Percentiles rank a stretch among this genome's conserved stretches.
phyloP scores from a whole-genome alignment of 2,888 invertebrate species.

The Nasonovia ribisnigri region DNA sequence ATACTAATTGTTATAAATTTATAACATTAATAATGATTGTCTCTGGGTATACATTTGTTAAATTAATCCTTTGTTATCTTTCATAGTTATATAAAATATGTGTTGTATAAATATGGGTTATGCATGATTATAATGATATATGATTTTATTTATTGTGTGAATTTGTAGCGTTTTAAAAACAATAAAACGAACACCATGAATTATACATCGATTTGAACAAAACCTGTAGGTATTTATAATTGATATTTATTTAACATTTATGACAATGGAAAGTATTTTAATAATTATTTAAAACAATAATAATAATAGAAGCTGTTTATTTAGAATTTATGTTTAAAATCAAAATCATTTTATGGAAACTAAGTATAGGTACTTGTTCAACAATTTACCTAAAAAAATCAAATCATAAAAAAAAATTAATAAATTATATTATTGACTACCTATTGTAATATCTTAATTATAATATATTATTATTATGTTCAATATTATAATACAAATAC shows the following conservation, averaged over 20 bases:
- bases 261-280: neutral
- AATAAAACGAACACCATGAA: constrained; percentile 39
- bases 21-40: constrained; percentile 23
- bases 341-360: neutral
- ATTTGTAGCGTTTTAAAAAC: constrained; percentile 20
- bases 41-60: neutral
- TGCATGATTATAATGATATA: constrained; percentile 32
- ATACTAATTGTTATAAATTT: constrained; percentile 2
- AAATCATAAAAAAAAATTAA: neutral
- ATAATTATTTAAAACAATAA: neutral
- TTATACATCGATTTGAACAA: neutral
- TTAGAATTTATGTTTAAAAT: neutral
- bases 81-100: constrained; percentile 23
- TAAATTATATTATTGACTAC: neutral
- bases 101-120: constrained; percentile 9
- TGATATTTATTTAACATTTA: neutral
- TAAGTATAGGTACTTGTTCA: too few species aligned
- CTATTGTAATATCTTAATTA: too few species aligned
- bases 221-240: neutral
- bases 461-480: too few species aligned
- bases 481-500: neutral
- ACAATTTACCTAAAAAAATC: neutral
- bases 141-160: constrained; percentile 34
- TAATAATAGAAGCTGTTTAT: neutral
- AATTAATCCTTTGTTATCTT: constrained; percentile 53